These are phyloP conservation scores for Zophobas morio DNA, from an alignment of 1,140 invertebrate species.

Conservation along the genomic window DNA sequence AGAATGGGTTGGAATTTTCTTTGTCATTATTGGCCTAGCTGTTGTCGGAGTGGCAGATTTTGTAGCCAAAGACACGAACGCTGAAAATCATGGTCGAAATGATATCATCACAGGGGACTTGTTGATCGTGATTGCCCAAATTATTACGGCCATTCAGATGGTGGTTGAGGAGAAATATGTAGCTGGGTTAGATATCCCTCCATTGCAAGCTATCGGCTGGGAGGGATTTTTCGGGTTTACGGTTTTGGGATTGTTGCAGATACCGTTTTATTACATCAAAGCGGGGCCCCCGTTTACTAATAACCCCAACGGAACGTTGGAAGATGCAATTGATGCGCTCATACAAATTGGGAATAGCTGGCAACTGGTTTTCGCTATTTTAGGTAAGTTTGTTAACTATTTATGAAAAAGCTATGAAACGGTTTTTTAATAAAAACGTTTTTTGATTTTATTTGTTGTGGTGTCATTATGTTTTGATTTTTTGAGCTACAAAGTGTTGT, in stretches of 20 bases:
- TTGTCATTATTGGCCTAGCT: constrained; percentile 85
- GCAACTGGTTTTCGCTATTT: constrained; percentile 75
- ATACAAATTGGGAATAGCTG: constrained; percentile 83
- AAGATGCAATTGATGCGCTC: constrained; percentile 89
- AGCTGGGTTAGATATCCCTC: constrained; percentile 84
- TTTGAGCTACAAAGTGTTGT: too few relatives aligned
- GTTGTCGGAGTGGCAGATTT: constrained; percentile 90
- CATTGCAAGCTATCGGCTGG: constrained; percentile 90
- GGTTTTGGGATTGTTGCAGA: constrained; percentile 80
- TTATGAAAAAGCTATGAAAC: neutral
- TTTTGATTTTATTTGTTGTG: too few relatives aligned
- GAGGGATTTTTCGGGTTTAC: constrained; percentile 93
- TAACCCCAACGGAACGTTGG: constrained; percentile 84
- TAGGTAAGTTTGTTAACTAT: constrained; percentile 69
- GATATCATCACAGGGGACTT: constrained; percentile 92
- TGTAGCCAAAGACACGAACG: constrained; percentile 67
- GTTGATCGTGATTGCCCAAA: constrained; percentile 91
- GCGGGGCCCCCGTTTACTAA: constrained; percentile 82
- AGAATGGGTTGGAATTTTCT: constrained; percentile 89
- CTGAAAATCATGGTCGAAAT: constrained; percentile 75
- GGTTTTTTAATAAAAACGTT: too few relatives aligned
- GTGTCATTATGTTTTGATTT: too few relatives aligned
- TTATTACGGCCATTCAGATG: constrained; percentile 93
- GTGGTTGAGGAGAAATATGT: constrained; percentile 96
- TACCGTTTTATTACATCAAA: constrained; percentile 90